Evolutionary conservation across 2,113 vertebrate genomes (phyloP), one percentile per base, ranked within the genome.

Genomic region (Tachysurus vachellii): DNA sequence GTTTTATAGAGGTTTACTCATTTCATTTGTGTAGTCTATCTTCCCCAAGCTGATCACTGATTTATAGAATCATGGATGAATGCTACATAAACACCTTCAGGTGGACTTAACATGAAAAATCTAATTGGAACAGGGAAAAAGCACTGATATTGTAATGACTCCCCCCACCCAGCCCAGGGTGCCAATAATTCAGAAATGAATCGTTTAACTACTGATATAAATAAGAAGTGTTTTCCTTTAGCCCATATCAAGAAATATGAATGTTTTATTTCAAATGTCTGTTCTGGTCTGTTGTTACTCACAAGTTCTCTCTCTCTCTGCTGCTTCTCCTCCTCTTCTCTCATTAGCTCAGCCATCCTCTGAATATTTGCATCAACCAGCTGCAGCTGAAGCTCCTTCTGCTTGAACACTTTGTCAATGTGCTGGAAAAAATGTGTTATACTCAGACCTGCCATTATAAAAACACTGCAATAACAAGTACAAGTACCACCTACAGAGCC

Each of bases 321-420:
- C 93, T 99, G 98, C 82, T 99, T 97, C 89, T 99, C 97, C 89
- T 99, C 97, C 23, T 97, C 96, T 91, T 98, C 97, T 92, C 96
- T 98, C 95, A 99, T 99, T 91, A 99, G 96, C 75, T 99, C 97
- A 0, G 97, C 97, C 19, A 98, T 98, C 90, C 97, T 97, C 92
- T 98, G 97, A 90, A 99, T 96, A 93, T 99, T 99, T 91, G 97
- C 96, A 77, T 99, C 98, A 92, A 99, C 97, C 84, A 99, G 95
- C 93, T 99, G 98, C 88, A 99, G 98, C 85, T 99, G 98, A 44
- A 99, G 92, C 90, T 99, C 98, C 93, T 99, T 99, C 93, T 99
- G 98, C 88, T 99, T 99, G 93, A 99, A 99, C 82, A 99, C 97
- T 91, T 98, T 99, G 93, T 99, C 98, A 89, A 99, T 99, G 87